Evolutionary conservation across 2,888 invertebrate genomes (phyloP).

Genomic region (Eilema griseolum): DNA sequence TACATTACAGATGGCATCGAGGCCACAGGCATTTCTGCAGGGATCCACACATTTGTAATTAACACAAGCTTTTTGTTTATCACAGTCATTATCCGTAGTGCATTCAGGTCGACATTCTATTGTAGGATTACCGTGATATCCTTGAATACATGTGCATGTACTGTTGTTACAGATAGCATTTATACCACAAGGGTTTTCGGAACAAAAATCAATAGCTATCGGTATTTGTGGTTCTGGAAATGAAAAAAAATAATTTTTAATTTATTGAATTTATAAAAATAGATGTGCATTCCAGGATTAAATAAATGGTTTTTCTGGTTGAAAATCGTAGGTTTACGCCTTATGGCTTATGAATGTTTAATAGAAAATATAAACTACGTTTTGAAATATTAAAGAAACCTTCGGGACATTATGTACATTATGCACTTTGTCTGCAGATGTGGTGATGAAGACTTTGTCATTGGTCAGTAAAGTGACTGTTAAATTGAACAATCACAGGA

Average conservation of each 20-base stretch:
- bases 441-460: too few species aligned
- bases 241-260: conserved; percentile 19
- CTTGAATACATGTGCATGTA: conserved; percentile 88
- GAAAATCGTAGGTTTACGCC: not conserved
- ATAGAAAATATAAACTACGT: not conserved
- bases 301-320: not conserved
- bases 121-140: conserved; percentile 89
- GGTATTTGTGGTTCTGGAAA: conserved; percentile 69
- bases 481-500: too few species aligned
- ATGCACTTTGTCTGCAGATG: too few species aligned
- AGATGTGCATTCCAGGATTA: not conserved
- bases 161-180: conserved; percentile 88
- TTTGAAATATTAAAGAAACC: too few species aligned
- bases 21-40: conserved; percentile 90
- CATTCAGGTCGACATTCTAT: conserved; percentile 93
- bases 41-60: conserved; percentile 92
- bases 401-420: too few species aligned
- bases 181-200: conserved; percentile 89
- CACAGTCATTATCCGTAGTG: conserved; percentile 91
- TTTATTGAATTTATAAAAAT: not conserved
- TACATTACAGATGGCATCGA: conserved; percentile 91
- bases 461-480: too few species aligned
- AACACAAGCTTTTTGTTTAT: conserved; percentile 90
- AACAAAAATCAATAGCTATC: conserved; percentile 85
- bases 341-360: too few species aligned